Evolutionary conservation across 2,797 vertebrate species (phyloP), one percentile per base, ranked within the genome.

Genomic region (Cuculus canorus): DNA sequence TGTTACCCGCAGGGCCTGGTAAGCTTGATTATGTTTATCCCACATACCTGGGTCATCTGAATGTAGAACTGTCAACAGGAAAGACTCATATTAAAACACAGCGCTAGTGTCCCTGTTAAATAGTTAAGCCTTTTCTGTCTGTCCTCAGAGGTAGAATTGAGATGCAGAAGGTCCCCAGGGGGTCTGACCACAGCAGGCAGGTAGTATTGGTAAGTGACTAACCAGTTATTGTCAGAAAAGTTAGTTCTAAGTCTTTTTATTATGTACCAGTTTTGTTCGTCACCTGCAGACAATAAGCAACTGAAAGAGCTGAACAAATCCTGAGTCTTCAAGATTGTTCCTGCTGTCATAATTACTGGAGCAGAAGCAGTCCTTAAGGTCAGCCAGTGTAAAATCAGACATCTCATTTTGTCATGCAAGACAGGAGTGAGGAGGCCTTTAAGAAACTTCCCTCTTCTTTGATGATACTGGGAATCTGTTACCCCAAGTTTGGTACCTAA

Each of bases 1-100:
- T 98, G 97, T 98, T 98, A 97, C 96, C 94, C 97, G 94, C 71
- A 96, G 95, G 85, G 83, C 95, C 95, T 96, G 87, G 93, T 93
- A 84, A 90, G 45, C 59, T 84, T 93, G 94, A 72, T 90, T 91
- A 48, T 96, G 64, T 97, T 97, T 94, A 94, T 97, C 88, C 84
- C 47, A 28, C 28, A 10, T 96, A 59, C 90, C 77, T 93, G 43
- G 50, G 95, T 96, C 39, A 86, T 96, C 41, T 86, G 94, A 94
- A 85, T 95, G 72, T 59, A 60, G 70, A 84, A 86, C 65, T 82
- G 77, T 93, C 80, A 57, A 54, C 83, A 90, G 92, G 89, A 63
- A 59, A 77, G 54, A 37, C 43, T 63, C 9, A 16, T 93, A 94
- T 95, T 97, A 92, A 94, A 81, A 82, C 10, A 30, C 22, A 19